Evolutionary conservation across 2,797 vertebrate genomes (phyloP), one percentile per base, ranked within the genome.

Genomic region (Vespertilio murinus): DNA sequence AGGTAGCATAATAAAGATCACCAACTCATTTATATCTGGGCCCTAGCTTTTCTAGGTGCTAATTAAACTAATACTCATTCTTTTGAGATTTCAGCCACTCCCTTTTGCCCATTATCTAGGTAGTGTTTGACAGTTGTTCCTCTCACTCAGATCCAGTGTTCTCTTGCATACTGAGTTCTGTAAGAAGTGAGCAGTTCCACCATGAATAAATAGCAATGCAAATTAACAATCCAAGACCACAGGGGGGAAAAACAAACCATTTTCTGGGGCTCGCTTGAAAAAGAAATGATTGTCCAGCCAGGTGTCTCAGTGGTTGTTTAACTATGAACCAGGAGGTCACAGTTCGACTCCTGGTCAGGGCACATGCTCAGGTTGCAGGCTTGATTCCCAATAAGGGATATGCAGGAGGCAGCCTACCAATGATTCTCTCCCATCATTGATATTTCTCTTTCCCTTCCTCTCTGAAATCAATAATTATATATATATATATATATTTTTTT

Each of bases 1-100:
- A 18, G 10, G 5, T 2, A 52, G 28, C 70, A 95, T 92, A 91
- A 85, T 77, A 91, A 86, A 90, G 38, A 79, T 69, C 40, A 77
- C 18, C 16, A 45, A 52, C 59, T 82, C 38, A 75, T 61, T 33
- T 89, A 6, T 80, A 30, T 22, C 45, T 49, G 30, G 13, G 8
- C n/a, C 40, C 45, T 67, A 3, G 70, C 42, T 96, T 77, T 73
- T 38, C 49, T 33, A 65, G 47, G 86, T 54, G 47, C 20, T 90
- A 70, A 65, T 65, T 70, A 75, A 90, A 90, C 22, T 54, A 23
- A 4, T 59, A 17, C 18, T 49, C 42, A 8, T 80, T 49, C 42
- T 35, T 78, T 61, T 47, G 73, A 90, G 47, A 70, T 79, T 81
- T 59, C 6, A 71, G 59, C 17, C 33, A 42, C 17, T 78, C 67